These are phyloP conservation scores for Gnathonemus echidnorhynchus DNA, from an alignment of 2,113 vertebrate species.

Conservation along the genomic window DNA sequence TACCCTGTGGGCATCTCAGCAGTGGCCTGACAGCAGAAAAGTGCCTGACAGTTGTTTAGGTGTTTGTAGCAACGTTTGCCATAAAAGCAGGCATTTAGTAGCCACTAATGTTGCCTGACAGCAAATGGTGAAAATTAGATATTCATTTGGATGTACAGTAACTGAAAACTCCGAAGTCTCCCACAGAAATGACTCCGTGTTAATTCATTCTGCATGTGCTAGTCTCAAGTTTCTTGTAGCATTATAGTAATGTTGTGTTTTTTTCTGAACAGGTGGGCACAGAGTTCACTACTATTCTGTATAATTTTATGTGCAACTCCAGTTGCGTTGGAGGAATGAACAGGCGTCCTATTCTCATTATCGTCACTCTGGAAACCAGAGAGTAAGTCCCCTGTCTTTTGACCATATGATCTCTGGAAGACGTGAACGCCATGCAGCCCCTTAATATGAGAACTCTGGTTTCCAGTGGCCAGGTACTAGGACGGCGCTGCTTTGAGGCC, in stretches of 20 bases:
- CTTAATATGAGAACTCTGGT: neutral
- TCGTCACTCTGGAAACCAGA: slow-evolving; percentile 76
- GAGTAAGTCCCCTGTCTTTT: slow-evolving; percentile 59
- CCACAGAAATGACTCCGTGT: neutral
- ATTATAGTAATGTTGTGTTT: neutral
- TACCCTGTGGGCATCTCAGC: neutral
- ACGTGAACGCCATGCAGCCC: neutral
- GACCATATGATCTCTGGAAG: neutral
- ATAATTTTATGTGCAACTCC: slow-evolving; percentile 84
- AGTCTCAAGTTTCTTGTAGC: neutral
- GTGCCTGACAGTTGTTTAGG: neutral
- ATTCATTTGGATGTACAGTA: neutral
- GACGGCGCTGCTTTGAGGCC: slow-evolving; percentile 76
- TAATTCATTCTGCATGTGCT: neutral
- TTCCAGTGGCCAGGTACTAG: slow-evolving; percentile 69
- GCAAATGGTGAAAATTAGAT: neutral
- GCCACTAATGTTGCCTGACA: neutral
- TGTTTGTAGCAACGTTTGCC: neutral
- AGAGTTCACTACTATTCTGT: slow-evolving; percentile 75
- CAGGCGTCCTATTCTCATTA: slow-evolving; percentile 74
- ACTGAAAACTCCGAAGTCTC: neutral
- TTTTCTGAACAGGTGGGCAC: slow-evolving; percentile 65
- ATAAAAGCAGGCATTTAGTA: neutral
- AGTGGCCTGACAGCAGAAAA: neutral
- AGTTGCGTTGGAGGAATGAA: slow-evolving; percentile 82